Evolutionary conservation across 2,888 invertebrate species (phyloP).

Genomic region (Cosmia pyralina): DNA sequence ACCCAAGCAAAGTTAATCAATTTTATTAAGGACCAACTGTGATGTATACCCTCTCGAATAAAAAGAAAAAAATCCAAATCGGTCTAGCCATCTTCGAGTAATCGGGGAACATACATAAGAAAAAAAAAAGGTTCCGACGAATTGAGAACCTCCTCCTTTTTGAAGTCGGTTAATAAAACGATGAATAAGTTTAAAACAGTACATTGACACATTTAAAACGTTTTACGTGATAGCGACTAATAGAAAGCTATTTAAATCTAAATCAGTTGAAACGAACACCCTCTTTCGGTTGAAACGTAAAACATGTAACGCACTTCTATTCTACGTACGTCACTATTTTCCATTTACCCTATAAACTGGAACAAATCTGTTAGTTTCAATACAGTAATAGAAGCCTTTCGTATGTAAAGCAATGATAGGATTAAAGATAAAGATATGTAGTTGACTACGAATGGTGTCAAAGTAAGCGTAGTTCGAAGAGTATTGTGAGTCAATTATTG

Average conservation of each 20-base stretch:
- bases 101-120: too few species aligned
- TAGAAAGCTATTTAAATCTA: conserved; percentile 18
- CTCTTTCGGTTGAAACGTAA: conserved; percentile 25
- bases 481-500: conserved; percentile 7
- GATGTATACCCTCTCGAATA: too few species aligned
- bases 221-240: background rate
- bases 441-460: background rate
- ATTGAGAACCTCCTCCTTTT: too few species aligned
- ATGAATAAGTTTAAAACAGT: background rate
- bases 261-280: conserved; percentile 18
- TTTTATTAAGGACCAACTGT: too few species aligned
- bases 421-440: conserved; percentile 23
- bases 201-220: conserved; percentile 9
- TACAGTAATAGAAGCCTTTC: conserved; percentile 47
- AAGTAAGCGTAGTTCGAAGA: background rate
- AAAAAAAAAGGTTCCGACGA: too few species aligned
- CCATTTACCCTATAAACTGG: conserved; percentile 13
- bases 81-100: too few species aligned
- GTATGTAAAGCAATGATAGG: conserved; percentile 19
- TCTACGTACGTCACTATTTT: conserved; percentile 26
- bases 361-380: conserved; percentile 16
- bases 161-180: too few species aligned
- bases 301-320: conserved; percentile 44
- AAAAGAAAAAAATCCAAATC: too few species aligned
- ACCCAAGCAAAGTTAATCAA: too few species aligned